Conservation (phyloP, 2,888 invertebrate species). For the Nephrotoma guestfalica region DNA sequence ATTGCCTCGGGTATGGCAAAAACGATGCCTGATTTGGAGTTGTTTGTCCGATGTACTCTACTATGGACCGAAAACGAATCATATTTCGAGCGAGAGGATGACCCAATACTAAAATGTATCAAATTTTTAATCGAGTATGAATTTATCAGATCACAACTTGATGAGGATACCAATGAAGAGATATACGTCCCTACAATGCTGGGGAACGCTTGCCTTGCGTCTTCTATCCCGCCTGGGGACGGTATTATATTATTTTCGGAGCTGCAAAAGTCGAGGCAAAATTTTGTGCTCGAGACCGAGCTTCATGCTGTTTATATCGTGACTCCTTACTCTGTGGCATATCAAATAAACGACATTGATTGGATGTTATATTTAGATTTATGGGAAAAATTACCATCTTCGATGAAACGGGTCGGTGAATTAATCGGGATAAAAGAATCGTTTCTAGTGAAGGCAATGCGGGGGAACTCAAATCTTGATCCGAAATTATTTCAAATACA, state of each 20-base stretch:
- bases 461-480: conserved; percentile 45
- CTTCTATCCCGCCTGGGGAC: conserved; percentile 90
- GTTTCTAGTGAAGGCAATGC: conserved; percentile 64
- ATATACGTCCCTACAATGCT: conserved; percentile 66
- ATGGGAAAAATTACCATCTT: conserved; percentile 65
- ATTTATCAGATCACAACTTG: conserved; percentile 52
- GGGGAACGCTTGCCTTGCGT: conserved; percentile 79
- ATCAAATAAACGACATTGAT: conserved; percentile 60
- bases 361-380: conserved; percentile 65
- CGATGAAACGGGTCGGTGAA: conserved; percentile 75
- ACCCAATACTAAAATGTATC: conserved; percentile 43
- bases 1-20: conserved; percentile 76
- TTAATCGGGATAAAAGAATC: conserved; percentile 78
- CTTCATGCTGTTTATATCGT: conserved; percentile 90
- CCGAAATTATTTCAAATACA: conserved; percentile 43
- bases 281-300: conserved; percentile 86
- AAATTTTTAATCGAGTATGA: conserved; percentile 65
- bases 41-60: conserved; percentile 71
- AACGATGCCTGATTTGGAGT: conserved; percentile 51
- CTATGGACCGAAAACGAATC: conserved; percentile 26
- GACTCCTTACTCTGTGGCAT: conserved; percentile 80
- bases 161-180: conserved; percentile 30
- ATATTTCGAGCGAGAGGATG: conserved; percentile 17
- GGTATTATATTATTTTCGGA: conserved; percentile 80
- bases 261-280: conserved; percentile 74